Conservation (phyloP, 2,113 vertebrate genomes). For the Vulpes ferrilata region DNA sequence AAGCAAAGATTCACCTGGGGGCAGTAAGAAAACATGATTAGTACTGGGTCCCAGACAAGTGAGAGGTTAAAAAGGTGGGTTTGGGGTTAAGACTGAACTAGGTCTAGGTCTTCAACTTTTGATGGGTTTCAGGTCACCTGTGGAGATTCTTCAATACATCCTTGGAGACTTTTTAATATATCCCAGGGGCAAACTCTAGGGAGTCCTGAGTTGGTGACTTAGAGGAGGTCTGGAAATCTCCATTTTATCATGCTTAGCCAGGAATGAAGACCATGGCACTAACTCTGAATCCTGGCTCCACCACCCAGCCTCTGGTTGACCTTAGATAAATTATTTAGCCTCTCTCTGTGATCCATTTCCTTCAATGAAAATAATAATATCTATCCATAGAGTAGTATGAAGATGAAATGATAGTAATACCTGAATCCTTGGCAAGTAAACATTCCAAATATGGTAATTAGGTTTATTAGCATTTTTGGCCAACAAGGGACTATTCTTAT, state of each 20-base stretch:
- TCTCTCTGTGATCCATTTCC: background rate
- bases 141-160: background rate
- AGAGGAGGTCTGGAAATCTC: background rate
- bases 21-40: background rate
- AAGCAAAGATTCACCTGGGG: background rate
- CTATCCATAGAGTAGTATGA: background rate
- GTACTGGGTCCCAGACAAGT: background rate
- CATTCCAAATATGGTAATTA: background rate
- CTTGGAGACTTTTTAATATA: background rate
- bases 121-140: background rate
- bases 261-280: background rate
- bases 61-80: background rate
- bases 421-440: background rate
- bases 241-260: background rate
- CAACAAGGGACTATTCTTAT: background rate
- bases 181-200: background rate
- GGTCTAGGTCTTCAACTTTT: background rate
- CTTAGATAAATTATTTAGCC: background rate
- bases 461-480: conserved; percentile 40
- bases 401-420: conserved; percentile 3
- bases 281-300: background rate
- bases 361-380: background rate
- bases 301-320: background rate
- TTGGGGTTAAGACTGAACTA: background rate
- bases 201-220: background rate